A percentile compares a stretch with the other conserved stretches of the same genome.
Evolutionary conservation across 1,140 invertebrate genomes (phyloP).

Genomic region (Drosophila oshimai): DNA sequence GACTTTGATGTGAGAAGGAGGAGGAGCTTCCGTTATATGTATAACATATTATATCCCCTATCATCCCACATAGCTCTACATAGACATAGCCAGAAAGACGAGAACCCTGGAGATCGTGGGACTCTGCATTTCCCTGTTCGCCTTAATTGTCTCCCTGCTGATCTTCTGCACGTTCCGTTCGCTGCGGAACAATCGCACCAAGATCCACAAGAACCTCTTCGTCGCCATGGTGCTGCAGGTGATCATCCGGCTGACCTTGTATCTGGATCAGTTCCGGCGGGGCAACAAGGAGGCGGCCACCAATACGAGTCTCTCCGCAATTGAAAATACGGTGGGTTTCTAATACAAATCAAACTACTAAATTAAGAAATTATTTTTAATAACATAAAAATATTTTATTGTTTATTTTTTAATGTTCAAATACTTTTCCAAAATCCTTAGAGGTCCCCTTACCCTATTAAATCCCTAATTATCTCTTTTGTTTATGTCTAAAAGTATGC

Average conservation of each 20-base stretch:
- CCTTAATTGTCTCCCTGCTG: slow-evolving; percentile 88
- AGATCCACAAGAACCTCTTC: slow-evolving; percentile 94
- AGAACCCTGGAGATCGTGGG: slow-evolving; percentile 92
- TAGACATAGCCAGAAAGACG: slow-evolving; percentile 88
- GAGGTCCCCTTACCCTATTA: too few relatives aligned
- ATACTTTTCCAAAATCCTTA: too few relatives aligned
- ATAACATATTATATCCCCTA: background rate
- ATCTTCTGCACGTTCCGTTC: slow-evolving; percentile 93
- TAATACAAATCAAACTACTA: too few relatives aligned
- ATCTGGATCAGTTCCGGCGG: slow-evolving; percentile 90
- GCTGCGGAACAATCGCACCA: slow-evolving; percentile 92
- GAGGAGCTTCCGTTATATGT: background rate
- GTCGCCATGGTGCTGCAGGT: slow-evolving; percentile 93
- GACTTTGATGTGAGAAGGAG: slow-evolving; percentile 82
- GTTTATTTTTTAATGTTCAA: too few relatives aligned
- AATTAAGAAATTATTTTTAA: too few relatives aligned
- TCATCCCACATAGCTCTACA: slow-evolving; percentile 34
- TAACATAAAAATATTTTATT: background rate
- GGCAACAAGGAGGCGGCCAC: slow-evolving; percentile 51
- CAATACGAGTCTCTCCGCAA: slow-evolving; percentile 83
- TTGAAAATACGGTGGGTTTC: slow-evolving; percentile 91
- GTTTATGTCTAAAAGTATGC: too few relatives aligned
- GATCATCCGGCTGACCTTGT: slow-evolving; percentile 91
- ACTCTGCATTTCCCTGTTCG: slow-evolving; percentile 89
- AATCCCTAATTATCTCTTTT: too few relatives aligned